Evolutionary conservation across 1,140 invertebrate genomes (phyloP).

Genomic region (Panagrolaimus sp.): DNA sequence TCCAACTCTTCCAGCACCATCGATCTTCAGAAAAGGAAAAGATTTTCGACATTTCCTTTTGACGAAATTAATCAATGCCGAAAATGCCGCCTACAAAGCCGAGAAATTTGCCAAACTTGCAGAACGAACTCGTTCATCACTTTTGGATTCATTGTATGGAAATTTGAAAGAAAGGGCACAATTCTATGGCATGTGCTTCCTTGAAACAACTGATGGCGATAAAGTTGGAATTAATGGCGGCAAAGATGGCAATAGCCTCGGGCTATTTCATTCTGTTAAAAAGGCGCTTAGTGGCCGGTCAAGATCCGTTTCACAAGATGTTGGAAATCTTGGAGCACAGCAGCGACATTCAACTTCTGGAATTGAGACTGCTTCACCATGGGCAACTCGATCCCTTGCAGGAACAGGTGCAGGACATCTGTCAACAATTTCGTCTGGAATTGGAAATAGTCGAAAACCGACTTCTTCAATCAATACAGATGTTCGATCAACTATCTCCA

Average conservation of each 20-base stretch:
- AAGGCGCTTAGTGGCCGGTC: conserved; percentile 73
- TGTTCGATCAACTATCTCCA: conserved; percentile 4
- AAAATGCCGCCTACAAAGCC: conserved; percentile 92
- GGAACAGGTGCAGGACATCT: conserved; percentile 16
- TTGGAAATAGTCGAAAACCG: conserved; percentile 1
- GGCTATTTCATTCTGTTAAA: conserved; percentile 84
- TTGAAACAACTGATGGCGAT: conserved; percentile 49
- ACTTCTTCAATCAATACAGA: conserved; percentile 6
- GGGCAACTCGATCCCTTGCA: conserved; percentile 66
- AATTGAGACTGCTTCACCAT: conserved; percentile 58
- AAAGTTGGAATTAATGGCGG: conserved; percentile 57
- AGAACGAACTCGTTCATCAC: conserved; percentile 77
- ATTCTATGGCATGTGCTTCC: conserved; percentile 70
- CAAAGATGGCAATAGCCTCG: conserved; percentile 60
- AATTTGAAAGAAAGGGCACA: conserved; percentile 33
- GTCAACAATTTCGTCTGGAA: conserved; percentile 10
- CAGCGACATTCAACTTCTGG: conserved; percentile 33
- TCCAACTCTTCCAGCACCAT: conserved; percentile 78
- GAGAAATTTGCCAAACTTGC: conserved; percentile 91
- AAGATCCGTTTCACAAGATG: conserved; percentile 60
- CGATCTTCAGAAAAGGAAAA: conserved; percentile 77
- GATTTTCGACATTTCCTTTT: conserved; percentile 91
- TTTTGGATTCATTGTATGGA: conserved; percentile 72
- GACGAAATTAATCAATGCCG: conserved; percentile 93
- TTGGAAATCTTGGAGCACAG: conserved; percentile 59